These are phyloP conservation scores for Leucophora obtusa DNA, from an alignment of 2,888 invertebrate genomes.

Conservation along the genomic window DNA sequence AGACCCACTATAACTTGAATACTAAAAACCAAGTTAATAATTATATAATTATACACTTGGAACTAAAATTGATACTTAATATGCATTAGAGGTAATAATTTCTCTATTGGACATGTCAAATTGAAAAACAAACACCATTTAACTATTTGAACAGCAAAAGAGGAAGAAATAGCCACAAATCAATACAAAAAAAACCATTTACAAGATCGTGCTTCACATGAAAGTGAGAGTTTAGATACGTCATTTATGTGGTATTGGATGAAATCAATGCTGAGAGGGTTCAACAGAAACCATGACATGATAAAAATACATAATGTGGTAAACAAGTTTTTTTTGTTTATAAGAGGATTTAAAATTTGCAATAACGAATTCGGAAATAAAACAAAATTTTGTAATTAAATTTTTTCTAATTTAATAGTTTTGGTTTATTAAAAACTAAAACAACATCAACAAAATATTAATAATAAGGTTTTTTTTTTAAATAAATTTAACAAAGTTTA, in stretches of 20 bases:
- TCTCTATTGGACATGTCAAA: constrained; percentile 54
- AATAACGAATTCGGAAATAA: constrained; percentile 20
- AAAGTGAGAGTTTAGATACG: constrained; percentile 56
- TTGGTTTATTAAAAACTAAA: constrained; percentile 26
- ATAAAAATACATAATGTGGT: no score
- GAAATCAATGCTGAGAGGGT: not conserved
- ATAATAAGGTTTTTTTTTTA: constrained; percentile 4
- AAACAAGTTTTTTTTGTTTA: not conserved
- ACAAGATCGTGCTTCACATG: constrained; percentile 68
- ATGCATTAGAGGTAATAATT: constrained; percentile 53
- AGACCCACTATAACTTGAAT: not conserved
- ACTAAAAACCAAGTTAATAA: not conserved
- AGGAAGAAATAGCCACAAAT: constrained; percentile 31
- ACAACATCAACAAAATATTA: constrained; percentile 19
- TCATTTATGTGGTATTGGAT: not conserved
- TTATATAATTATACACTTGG: not conserved
- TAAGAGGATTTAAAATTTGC: not conserved
- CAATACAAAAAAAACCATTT: constrained; percentile 17
- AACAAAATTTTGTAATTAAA: not conserved
- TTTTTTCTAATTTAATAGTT: constrained; percentile 52
- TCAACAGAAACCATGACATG: not conserved
- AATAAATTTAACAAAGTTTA: not conserved
- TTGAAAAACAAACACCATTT: constrained; percentile 59
- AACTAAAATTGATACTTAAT: constrained; percentile 47
- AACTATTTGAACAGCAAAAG: constrained; percentile 17